These are phyloP conservation scores for Macaca fascicularis DNA, from an alignment of 2,113 vertebrate species.

Conservation along the genomic window T2T-MFA8v1.1 NC_088375.1:127667001-127667500, in stretches of 20 bases:
- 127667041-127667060: background rate
- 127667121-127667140: background rate
- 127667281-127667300: background rate
- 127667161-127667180: background rate
- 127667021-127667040: background rate
- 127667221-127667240: background rate
- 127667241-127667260: background rate
- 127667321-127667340: background rate
- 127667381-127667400: background rate
- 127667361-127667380: background rate
- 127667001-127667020: background rate
- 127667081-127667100: background rate
- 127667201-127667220: background rate
- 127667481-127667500: background rate
- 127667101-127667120: background rate
- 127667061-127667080: background rate
- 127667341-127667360: background rate
- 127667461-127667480: background rate
- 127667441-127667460: background rate
- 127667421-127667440: background rate
- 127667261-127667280: background rate
- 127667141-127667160: background rate
- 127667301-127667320: background rate
- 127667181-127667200: constrained; percentile 8
- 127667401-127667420: background rate